Percentiles rank a stretch among this genome's conserved stretches.
Evolutionary conservation across 2,797 vertebrate genomes (phyloP).

Genomic region (Acestrorhynchus altus): DNA sequence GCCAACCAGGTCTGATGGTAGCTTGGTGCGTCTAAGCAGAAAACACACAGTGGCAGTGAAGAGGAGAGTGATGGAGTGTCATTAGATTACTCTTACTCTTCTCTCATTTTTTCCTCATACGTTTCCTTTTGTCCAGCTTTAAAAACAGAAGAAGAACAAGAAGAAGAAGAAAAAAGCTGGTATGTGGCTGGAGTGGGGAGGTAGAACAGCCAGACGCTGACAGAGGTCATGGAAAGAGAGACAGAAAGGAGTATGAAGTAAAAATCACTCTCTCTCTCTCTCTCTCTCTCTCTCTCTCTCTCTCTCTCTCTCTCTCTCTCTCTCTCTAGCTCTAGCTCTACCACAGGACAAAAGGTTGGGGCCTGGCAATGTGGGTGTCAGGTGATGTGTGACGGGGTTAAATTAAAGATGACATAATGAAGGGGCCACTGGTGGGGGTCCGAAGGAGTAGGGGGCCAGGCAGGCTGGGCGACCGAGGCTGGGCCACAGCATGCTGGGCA

Average conservation of each 20-base stretch:
- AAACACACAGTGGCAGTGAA: conserved; percentile 58
- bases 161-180: conserved; percentile 49
- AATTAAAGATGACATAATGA: conserved; percentile 82
- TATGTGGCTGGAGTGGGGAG: conserved; percentile 58
- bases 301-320: conserved; percentile 1
- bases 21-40: conserved; percentile 59
- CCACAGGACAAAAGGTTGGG: conserved; percentile 78
- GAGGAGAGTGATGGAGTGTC: conserved; percentile 60
- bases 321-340: conserved; percentile 14
- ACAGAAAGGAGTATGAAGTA: conserved; percentile 48
- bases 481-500: conserved; percentile 68
- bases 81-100: conserved; percentile 55
- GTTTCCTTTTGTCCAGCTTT: conserved; percentile 52
- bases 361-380: conserved; percentile 78
- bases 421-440: conserved; percentile 52
- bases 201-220: conserved; percentile 39
- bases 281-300: background rate
- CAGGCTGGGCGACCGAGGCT: conserved; percentile 30
- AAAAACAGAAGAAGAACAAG: background rate
- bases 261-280: conserved; percentile 37
- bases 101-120: conserved; percentile 43
- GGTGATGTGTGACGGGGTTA: conserved; percentile 82
- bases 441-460: conserved; percentile 65
- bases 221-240: conserved; percentile 14
- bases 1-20: conserved; percentile 56